These are phyloP conservation scores for Elephantulus edwardii DNA, from an alignment of 2,113 vertebrate genomes.

Conservation along the genomic window DNA sequence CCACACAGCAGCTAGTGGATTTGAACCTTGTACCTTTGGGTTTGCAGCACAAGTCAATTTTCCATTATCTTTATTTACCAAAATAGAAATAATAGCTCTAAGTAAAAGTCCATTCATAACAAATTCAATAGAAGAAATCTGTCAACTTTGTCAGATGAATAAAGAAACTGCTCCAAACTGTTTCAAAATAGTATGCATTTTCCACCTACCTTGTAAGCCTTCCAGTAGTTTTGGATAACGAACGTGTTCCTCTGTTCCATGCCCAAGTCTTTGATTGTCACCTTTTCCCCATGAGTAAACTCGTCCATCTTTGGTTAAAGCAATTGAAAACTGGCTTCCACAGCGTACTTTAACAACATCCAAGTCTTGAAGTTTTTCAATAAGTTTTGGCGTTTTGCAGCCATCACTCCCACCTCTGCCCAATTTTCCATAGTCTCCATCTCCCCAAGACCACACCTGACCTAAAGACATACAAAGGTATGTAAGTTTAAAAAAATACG, in stretches of 20 bases:
- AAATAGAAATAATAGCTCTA: neutral
- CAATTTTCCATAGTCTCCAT: slow-evolving; percentile 97
- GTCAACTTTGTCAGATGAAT: neutral
- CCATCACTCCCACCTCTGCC: slow-evolving; percentile 98
- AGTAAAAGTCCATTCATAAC: neutral
- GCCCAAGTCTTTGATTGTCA: slow-evolving; percentile 97
- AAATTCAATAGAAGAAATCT: neutral
- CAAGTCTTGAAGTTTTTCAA: slow-evolving; percentile 97
- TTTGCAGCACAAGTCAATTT: neutral
- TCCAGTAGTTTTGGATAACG: slow-evolving; percentile 96
- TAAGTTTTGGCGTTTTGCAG: slow-evolving; percentile 96
- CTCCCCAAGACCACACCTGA: slow-evolving; percentile 99
- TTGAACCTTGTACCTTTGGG: no score
- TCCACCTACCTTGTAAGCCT: slow-evolving; percentile 90
- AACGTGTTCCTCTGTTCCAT: slow-evolving; percentile 97
- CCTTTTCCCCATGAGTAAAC: slow-evolving; percentile 99
- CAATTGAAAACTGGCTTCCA: slow-evolving; percentile 97
- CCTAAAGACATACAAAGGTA: slow-evolving; percentile 82
- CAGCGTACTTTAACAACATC: slow-evolving; percentile 95
- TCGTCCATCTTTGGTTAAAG: slow-evolving; percentile 96
- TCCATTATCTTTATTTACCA: neutral
- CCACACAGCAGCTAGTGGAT: no score
- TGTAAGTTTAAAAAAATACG: neutral
- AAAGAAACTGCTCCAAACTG: neutral
- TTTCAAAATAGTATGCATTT: neutral